Base-by-base conservation (phyloP, 2,888 invertebrate species). In the Eupithecia abbreviata region DNA sequence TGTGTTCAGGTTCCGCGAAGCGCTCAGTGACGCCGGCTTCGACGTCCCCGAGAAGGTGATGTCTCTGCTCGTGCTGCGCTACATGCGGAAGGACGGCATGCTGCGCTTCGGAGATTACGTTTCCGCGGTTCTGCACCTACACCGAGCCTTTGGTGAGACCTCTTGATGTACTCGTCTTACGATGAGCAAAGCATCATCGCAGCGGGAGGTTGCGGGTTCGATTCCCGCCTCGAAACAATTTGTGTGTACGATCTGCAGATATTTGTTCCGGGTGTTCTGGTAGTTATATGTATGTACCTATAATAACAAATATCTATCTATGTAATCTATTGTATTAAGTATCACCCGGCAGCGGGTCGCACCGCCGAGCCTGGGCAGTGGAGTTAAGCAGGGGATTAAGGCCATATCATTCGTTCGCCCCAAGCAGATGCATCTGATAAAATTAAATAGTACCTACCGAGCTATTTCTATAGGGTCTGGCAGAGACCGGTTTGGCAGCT, bases 61-160 rank as follows among this genome's bases (percentile, higher is more conserved):
- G 88, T 97, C 97, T 9, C 96, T 98, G 71, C 95, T 98, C 10
- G 97, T 98, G 79, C 95, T 98, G 80, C 96, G 98, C 80, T 98
- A 98, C 85, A 98, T 98, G 97, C 96, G 98, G 81, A 98, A 98
- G 90, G 98, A 98, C 89, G 98, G 98, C 62, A 98, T 98, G 75
- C 95, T 98, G 68, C 95, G 98, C 83, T 98, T 98, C 87, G 98
- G 98, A 12, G 98, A 98, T 90, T 98, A 98, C 89, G 98, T 98
- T 3, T 98, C 98, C 0, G 97, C 98, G 67, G 97, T 98, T 84
- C 95, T 98, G 85, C 98, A 98, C 89, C 95, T 98, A 78, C 98
- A 98, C 82, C 97, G 98, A 73, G 98, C 98, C 30, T 98, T 98
- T 90, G 97, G 98, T 98, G 95, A 96, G 96, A 30, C 10, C 18